These are phyloP conservation scores for Monomorium pharaonis DNA, from an alignment of 1,140 invertebrate genomes.

Conservation along the genomic window DNA sequence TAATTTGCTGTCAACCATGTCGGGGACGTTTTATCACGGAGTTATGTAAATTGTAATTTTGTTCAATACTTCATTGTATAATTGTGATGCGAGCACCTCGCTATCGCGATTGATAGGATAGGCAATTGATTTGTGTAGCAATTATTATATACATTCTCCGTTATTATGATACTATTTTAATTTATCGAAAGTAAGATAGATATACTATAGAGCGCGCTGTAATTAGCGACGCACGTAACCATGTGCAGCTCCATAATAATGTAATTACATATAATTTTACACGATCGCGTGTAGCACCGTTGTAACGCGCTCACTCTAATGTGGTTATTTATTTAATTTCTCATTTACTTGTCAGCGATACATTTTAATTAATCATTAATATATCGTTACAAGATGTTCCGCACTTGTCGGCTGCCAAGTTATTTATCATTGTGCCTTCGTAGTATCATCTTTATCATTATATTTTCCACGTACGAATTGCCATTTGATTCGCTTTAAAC, in stretches of 20 bases:
- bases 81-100: neutral
- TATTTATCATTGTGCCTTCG: neutral
- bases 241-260: slow-evolving; percentile 16
- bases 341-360: slow-evolving; percentile 25
- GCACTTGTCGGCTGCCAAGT: neutral
- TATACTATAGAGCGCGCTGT: neutral
- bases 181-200: slow-evolving; percentile 21
- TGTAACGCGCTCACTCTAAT: neutral
- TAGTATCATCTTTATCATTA: neutral
- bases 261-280: slow-evolving; percentile 43
- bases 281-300: neutral
- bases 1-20: neutral
- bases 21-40: neutral
- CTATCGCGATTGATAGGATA: neutral
- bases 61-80: neutral
- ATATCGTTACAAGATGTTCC: neutral
- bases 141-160: neutral
- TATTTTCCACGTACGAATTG: neutral
- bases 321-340: slow-evolving; percentile 35
- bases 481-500: neutral
- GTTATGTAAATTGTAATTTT: neutral
- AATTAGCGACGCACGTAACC: slow-evolving; percentile 29
- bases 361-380: slow-evolving; percentile 29
- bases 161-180: slow-evolving; percentile 11
- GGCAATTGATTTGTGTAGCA: neutral